phyloP scores from a whole-genome alignment of 2,797 vertebrate genomes.

The Lutjanus campechanus region DNA sequence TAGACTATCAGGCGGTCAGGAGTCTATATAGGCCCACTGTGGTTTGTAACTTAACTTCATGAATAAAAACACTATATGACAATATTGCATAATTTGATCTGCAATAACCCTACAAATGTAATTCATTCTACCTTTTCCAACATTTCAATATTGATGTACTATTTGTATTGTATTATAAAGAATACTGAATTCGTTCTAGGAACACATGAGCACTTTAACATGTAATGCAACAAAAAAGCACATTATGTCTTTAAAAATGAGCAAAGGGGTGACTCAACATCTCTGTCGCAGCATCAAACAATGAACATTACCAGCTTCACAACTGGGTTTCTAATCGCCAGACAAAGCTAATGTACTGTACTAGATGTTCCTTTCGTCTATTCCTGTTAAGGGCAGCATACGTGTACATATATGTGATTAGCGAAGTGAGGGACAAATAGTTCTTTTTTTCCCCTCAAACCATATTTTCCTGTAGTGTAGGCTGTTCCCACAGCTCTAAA shows the following conservation, averaged over 20 bases:
- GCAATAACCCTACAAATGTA: too few relatives aligned
- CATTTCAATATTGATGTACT: too few relatives aligned
- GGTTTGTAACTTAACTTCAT: too few relatives aligned
- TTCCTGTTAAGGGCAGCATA: neutral
- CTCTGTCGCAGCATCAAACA: neutral
- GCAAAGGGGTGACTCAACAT: neutral
- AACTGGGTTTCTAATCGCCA: too few relatives aligned
- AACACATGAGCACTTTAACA: neutral
- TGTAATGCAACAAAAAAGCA: neutral
- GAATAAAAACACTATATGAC: too few relatives aligned
- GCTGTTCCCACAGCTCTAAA: conserved; percentile 35
- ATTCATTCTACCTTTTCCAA: too few relatives aligned
- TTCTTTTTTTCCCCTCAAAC: conserved; percentile 26
- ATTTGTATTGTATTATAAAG: too few relatives aligned
- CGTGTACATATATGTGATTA: neutral
- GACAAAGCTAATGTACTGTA: neutral
- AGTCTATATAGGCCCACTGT: too few relatives aligned
- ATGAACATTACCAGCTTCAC: neutral
- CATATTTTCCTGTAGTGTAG: conserved; percentile 6
- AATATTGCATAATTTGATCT: too few relatives aligned
- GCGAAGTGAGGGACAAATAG: conserved; percentile 4
- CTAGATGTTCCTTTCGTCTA: neutral
- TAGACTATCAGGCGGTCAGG: too few relatives aligned
- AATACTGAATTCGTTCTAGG: too few relatives aligned
- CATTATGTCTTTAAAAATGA: neutral